phyloP scores from a whole-genome alignment of 1,140 invertebrate species.

The Oncopodura yosiiana region DNA sequence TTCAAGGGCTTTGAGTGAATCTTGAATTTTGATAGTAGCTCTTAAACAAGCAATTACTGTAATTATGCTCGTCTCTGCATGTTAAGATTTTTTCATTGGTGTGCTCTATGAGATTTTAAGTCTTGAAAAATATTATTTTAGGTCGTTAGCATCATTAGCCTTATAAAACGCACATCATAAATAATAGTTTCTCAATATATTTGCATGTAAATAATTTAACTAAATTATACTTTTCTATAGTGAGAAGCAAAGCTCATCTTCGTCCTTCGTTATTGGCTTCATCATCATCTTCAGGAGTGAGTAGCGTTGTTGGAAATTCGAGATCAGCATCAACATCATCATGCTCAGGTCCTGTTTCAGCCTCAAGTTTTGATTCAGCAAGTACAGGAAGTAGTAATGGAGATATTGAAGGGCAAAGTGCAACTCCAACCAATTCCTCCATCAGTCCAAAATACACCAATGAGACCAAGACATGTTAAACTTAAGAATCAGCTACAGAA shows the following conservation, averaged over 20 bases:
- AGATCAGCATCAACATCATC: background rate
- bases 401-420: background rate
- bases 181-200: too few relatives aligned
- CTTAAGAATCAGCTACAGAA: slow-evolving; percentile 36
- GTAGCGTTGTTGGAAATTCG: slow-evolving; percentile 9
- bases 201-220: too few relatives aligned
- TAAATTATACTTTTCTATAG: slow-evolving; percentile 10
- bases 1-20: too few relatives aligned
- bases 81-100: too few relatives aligned
- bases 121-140: too few relatives aligned
- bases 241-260: slow-evolving; percentile 25
- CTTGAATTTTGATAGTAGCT: too few relatives aligned
- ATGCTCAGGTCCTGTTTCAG: background rate
- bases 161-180: too few relatives aligned
- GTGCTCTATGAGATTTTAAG: too few relatives aligned
- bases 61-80: too few relatives aligned
- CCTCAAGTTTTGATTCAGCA: slow-evolving; percentile 19
- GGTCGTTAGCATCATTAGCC: too few relatives aligned
- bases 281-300: slow-evolving; percentile 9
- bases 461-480: slow-evolving; percentile 34
- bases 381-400: background rate
- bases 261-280: slow-evolving; percentile 18
- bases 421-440: background rate
- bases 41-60: too few relatives aligned
- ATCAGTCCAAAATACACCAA: slow-evolving; percentile 9